Base-by-base conservation (phyloP, 2,888 invertebrate species). In the Deilephila porcellus region DNA sequence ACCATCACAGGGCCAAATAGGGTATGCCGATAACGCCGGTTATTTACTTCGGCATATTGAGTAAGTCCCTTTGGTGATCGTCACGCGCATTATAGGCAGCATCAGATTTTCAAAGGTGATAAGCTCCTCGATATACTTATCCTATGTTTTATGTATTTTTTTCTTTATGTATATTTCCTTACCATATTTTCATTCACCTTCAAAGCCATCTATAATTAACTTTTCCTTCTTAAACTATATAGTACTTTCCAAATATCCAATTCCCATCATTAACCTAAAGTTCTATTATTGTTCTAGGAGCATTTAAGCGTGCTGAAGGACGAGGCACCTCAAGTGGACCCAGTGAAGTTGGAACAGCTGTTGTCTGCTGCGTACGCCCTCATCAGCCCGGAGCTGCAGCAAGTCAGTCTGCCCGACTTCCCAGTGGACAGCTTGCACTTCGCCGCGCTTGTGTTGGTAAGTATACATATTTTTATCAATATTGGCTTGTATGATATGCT, bases 401-500 rank as follows among this genome's bases (percentile, higher is more conserved):
- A 93, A 74, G 94, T 98, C 74, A 97, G 97, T 73, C 91, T 99
- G 74, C 98, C 98, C 0, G 98, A 99, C 91, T 99, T 99, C 88
- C 99, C 99, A 0, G 88, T 98, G 1, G 98, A 98, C 84, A 98
- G 97, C 90, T 90, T 99, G 71, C 90, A 93, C 0, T 88, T 95
- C 6, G 96, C 96, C 52, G 97, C 97, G 4, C 89, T 93, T 76
- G 95, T 98, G 76, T 83, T 98, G 96, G 98, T 94, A 96, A 93
- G 90, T 87, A 72, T 25, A 25, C 25, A 25, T 74, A 73, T 64
- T 73, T 62, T 67, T 59, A 3, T 32, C 32, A 32, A 56, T 11
- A 3, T 53, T 32, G 32, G 32, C 5, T 32, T 32, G 4, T 32
- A 5, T 32, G 3, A 32, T 32, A 32, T 32, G 4, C 4, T 32